Percentiles rank a stretch among this genome's conserved stretches.
phyloP scores from a whole-genome alignment of 2,113 vertebrate genomes.

The Nanorana parkeri region DNA sequence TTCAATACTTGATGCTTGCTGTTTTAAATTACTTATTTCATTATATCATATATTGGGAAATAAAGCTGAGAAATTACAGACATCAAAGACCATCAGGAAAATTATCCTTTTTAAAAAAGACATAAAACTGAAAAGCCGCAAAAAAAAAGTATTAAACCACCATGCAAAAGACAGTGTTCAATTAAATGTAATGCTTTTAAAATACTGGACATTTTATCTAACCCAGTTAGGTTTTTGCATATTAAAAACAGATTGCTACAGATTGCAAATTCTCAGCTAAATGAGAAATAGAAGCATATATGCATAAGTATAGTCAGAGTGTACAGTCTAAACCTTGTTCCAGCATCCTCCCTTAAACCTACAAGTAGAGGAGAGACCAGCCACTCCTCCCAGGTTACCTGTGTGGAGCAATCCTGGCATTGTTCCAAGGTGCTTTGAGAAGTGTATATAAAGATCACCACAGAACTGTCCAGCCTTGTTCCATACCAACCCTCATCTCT shows the following conservation, averaged over 20 bases:
- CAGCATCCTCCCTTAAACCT: slow-evolving; percentile 46
- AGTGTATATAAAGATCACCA: slow-evolving; percentile 51
- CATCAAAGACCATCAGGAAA: too few species aligned
- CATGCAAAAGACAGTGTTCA: too few species aligned
- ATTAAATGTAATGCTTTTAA: too few species aligned
- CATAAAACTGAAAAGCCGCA: too few species aligned
- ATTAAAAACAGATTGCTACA: neutral
- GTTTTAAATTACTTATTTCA: too few species aligned
- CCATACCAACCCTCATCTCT: neutral
- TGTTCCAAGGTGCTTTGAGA: slow-evolving; percentile 10
- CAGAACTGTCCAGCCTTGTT: slow-evolving; percentile 20
- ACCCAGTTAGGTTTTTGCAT: too few species aligned
- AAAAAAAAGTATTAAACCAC: too few species aligned
- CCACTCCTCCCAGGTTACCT: slow-evolving; percentile 38
- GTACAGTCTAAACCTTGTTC: slow-evolving; percentile 11
- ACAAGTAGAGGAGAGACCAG: slow-evolving; percentile 19
- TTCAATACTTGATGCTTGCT: too few species aligned
- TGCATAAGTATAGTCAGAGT: neutral
- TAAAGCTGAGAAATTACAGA: too few species aligned
- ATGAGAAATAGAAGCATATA: slow-evolving; percentile 1
- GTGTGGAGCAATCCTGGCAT: slow-evolving; percentile 43
- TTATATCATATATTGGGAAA: too few species aligned
- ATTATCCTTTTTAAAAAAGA: too few species aligned
- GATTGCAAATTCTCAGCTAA: neutral
- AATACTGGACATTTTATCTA: too few species aligned